Evolutionary conservation across 2,888 invertebrate genomes (phyloP), one percentile per base, ranked within the genome.

Genomic region (Aspidiotus destructor): DNA sequence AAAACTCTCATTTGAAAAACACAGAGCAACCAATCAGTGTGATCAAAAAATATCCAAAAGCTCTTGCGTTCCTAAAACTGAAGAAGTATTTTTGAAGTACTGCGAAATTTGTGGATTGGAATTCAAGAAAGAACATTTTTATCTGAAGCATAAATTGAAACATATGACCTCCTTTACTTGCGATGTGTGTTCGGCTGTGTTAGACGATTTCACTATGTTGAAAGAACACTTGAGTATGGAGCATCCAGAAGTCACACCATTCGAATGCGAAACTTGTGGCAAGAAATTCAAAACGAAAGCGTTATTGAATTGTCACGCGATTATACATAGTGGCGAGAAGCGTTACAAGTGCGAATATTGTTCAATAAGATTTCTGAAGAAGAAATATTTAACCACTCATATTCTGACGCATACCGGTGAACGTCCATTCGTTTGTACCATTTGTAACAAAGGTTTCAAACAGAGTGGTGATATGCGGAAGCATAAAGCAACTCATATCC

Each of bases 391-490:
- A 15, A 28, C 60, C 5, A 67, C 67, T 28, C 67, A 67, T 41
- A 67, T 67, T 67, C 60, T 67, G 8, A 58, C 58, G 10, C 67
- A 67, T 60, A 67, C 67, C 16, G 67, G 67, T 7, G 67, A 67
- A 52, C 67, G 67, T 44, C 67, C 67, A 7, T 67, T 60, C 17
- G 67, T 67, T 9, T 67, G 67, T 15, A 41, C 67, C 16, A 67
- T 67, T n/a, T 65, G 67, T 15, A n/a, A 41, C 9, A 58, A 67
- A 67, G 58, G 58, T 17, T 67, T 67, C 57, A 65, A 65, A 44
- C 65, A 65, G 17, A 65, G 65, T 54, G 65, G 65, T 41, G 65
- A 65, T 44, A 65, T 65, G 65, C 41, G 65, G 55, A 65, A 65
- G 11, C 65, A 65, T n/a, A 65, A 65, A 41, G 65, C 65, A 16